A percentile compares a stretch with the other conserved stretches of the same genome.
Conservation (phyloP, 2,113 vertebrate species). For the Pipa parva region DNA sequence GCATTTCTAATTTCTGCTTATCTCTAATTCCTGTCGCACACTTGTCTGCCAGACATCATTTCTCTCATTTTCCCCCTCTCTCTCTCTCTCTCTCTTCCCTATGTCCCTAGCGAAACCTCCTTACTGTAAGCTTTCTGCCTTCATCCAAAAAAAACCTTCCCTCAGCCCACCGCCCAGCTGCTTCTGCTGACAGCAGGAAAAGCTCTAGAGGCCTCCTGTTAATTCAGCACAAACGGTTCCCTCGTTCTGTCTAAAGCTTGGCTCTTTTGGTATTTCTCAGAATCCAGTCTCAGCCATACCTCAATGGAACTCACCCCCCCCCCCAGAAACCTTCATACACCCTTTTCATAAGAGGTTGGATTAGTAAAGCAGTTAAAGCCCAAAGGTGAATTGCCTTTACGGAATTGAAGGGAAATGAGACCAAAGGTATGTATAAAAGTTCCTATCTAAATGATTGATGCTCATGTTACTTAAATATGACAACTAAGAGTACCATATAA, state of each 20-base stretch:
- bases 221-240: slow-evolving; percentile 35
- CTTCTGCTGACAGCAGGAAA: slow-evolving; percentile 33
- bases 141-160: slow-evolving; percentile 16
- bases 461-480: neutral
- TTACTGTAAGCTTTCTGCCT: slow-evolving; percentile 13
- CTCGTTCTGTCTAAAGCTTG: slow-evolving; percentile 14
- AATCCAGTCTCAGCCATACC: neutral
- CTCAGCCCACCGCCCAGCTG: slow-evolving; percentile 33
- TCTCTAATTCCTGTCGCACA: slow-evolving; percentile 42
- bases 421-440: neutral
- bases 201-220: slow-evolving; percentile 34
- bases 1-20: slow-evolving; percentile 57
- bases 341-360: neutral
- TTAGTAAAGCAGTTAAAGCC: neutral
- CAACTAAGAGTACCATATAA: neutral
- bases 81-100: neutral
- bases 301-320: neutral
- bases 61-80: neutral
- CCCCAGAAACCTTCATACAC: neutral
- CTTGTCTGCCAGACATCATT: slow-evolving; percentile 44
- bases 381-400: neutral
- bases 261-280: slow-evolving; percentile 3
- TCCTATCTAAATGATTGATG: neutral
- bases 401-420: neutral
- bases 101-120: neutral